Percentiles rank a stretch among this genome's conserved stretches.
Conservation (phyloP, 2,888 invertebrate species). For the Oligia fasciuncula region DNA sequence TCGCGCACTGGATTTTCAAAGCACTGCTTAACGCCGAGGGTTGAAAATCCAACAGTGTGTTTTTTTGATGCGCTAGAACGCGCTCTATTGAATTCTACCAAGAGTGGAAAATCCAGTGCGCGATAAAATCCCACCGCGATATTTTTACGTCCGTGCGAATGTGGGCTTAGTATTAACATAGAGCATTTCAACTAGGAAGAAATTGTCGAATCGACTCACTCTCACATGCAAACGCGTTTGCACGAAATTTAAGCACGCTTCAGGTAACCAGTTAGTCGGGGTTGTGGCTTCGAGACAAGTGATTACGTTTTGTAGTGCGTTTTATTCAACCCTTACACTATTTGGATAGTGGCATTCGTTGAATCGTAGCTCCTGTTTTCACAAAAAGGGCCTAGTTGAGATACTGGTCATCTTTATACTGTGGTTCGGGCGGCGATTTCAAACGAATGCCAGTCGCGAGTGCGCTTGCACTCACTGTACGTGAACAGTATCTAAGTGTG, state of each 20-base stretch:
- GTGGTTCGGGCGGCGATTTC: not conserved
- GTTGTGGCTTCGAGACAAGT: not conserved
- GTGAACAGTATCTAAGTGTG: not conserved
- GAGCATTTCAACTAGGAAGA: not conserved
- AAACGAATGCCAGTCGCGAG: constrained; percentile 4
- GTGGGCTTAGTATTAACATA: not conserved
- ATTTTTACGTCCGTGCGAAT: too few relatives aligned
- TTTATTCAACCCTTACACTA: too few relatives aligned
- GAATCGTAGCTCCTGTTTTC: too few relatives aligned
- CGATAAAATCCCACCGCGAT: not conserved
- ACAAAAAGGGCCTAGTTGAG: not conserved
- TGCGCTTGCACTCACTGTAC: not conserved
- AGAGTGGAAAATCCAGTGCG: too few relatives aligned
- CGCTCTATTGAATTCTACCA: too few relatives aligned
- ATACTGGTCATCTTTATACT: not conserved
- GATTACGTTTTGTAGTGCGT: not conserved
- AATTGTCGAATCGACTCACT: not conserved
- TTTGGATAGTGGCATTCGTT: too few relatives aligned
- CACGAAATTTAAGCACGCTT: not conserved
- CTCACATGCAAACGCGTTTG: not conserved
- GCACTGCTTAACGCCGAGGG: too few relatives aligned
- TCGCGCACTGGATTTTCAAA: too few relatives aligned
- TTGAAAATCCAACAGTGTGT: too few relatives aligned
- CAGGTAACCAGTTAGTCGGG: not conserved
- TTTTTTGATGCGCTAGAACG: too few relatives aligned